Evolutionary conservation across 1,140 invertebrate genomes (phyloP).

Genomic region (Drosophila parabipectinata): DNA sequence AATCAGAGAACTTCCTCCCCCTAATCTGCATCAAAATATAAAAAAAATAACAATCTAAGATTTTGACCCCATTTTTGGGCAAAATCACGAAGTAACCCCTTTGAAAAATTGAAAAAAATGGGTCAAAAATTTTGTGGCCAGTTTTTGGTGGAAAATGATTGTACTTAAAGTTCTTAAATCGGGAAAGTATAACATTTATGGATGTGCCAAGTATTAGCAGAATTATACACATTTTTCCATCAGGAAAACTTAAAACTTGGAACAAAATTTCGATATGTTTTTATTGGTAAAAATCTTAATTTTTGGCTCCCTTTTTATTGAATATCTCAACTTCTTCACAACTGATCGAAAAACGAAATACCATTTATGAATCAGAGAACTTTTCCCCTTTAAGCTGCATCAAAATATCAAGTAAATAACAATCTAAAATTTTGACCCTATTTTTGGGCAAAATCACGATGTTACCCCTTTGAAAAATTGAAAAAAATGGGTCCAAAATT

Average conservation of each 20-base stretch:
- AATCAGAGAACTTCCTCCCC: background rate
- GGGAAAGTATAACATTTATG: background rate
- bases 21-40: background rate
- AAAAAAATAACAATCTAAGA: no score
- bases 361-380: background rate
- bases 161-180: background rate
- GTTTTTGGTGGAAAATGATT: background rate
- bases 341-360: background rate
- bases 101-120: background rate
- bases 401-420: background rate
- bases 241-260: no score
- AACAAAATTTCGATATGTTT: no score
- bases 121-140: background rate
- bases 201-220: background rate
- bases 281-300: no score
- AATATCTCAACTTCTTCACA: background rate
- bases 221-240: background rate
- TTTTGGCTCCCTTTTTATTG: background rate
- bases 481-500: no score
- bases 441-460: no score
- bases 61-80: no score
- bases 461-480: no score
- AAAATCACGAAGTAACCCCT: background rate
- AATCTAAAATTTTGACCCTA: no score
- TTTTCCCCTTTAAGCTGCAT: background rate